Base-by-base conservation (phyloP, 2,888 invertebrate genomes). In the Macropis europaea region DNA sequence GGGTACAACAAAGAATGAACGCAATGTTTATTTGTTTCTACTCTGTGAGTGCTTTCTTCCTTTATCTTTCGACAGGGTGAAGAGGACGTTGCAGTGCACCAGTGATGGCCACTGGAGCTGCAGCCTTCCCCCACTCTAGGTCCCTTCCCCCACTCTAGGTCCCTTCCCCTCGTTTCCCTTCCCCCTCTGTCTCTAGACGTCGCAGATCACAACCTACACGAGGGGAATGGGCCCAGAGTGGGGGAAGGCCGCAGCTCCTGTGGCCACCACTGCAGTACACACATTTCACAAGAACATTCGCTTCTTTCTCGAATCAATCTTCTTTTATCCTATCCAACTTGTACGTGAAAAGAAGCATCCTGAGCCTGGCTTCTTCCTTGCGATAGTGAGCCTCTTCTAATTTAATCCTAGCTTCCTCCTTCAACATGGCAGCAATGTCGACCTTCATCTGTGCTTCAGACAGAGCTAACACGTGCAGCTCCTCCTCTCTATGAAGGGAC, bases 351-450 rank as follows among this genome's bases (percentile, higher is more conserved):
- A 85, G 78, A 11, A 86, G 67, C 86, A 86, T 85, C 32, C 82
- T 78, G 19, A 86, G 70, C n/a, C 81, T 80, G n/a, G 86, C 86
- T 9, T 86, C 86, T 45, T 86, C 86, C 52, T 86, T 86, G 11
- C 82, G 81, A 69, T 84, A 86, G 43, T 83, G 82, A 13, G 86
- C 86, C 38, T 86, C 86, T 30, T 86, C 85, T 15, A 86, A 72
- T 53, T 84, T 86, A 22, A 86, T 77, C 43, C 77, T 81, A 2
- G 85, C 85, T 53, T 86, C 86, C 30, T 86, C 85, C 48, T 86
- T 86, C 28, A 84, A 61, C 73, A 84, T 79, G 0, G 81, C 81
- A 0, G 86, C 85, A 7, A 82, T 81, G 13, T 86, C 85, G 6
- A 86, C 79, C 47, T 81, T 86, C 59, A 86, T 76, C 50, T 82